These are phyloP conservation scores for Premnoplex brunnescens DNA, from an alignment of 2,797 vertebrate genomes.

Conservation along the genomic window DNA sequence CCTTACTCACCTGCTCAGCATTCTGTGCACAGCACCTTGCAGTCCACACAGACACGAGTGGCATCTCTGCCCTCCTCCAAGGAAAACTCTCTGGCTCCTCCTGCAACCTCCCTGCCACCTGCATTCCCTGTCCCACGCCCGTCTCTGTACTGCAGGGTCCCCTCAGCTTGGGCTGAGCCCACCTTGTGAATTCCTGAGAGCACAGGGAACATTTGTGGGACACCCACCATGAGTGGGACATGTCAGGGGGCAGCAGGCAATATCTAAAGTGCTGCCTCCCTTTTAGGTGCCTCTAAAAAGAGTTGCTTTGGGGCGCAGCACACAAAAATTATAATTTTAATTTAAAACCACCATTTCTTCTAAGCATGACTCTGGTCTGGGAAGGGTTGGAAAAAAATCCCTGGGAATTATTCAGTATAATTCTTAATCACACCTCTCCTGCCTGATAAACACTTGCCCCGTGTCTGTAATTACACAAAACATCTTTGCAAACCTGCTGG, in stretches of 20 bases:
- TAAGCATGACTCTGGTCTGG: neutral
- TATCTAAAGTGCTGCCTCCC: neutral
- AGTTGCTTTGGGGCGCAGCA: neutral
- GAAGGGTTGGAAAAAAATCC: neutral
- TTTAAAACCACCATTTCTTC: neutral
- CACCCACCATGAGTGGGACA: neutral
- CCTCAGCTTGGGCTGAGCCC: neutral
- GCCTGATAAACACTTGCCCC: neutral
- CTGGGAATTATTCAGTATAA: neutral
- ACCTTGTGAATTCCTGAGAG: neutral
- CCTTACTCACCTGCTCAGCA: neutral
- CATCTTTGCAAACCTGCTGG: neutral
- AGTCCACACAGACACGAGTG: neutral
- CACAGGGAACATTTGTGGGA: neutral
- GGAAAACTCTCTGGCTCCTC: neutral
- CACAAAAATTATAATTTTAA: neutral
- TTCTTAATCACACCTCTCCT: neutral
- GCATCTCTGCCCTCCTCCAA: neutral
- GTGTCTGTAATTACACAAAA: neutral
- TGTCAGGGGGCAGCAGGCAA: neutral
- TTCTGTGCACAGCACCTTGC: neutral
- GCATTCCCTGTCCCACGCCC: neutral
- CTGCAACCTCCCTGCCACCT: neutral
- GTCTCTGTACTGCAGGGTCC: neutral
- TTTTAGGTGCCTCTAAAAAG: neutral